Evolutionary conservation across 2,888 invertebrate genomes (phyloP).

Genomic region (Neocrepidodera transversa): DNA sequence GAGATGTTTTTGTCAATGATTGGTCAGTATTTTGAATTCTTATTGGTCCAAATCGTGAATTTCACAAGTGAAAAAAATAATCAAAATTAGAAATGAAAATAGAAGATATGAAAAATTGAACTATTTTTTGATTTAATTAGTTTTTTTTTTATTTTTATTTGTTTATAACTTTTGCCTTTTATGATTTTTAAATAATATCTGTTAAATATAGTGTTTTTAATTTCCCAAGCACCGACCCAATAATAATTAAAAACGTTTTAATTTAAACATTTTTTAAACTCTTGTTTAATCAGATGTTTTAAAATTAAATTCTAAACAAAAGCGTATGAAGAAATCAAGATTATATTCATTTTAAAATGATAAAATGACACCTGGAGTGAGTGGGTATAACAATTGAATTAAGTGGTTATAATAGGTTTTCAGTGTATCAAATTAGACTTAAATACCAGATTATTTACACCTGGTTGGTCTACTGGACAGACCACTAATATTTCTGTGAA

Average conservation of each 20-base stretch:
- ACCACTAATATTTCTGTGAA: conserved; percentile 14
- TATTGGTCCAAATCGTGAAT: too few species aligned
- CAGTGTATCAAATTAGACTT: conserved; percentile 15
- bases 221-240: conserved; percentile 7
- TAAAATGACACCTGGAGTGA: conserved; percentile 17
- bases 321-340: conserved; percentile 18
- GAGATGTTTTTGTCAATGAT: too few species aligned
- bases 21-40: too few species aligned
- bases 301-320: conserved; percentile 8
- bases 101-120: too few species aligned
- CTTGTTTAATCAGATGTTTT: conserved; percentile 22
- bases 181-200: too few species aligned
- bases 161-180: too few species aligned
- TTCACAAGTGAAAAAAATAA: too few species aligned
- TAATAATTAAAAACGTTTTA: conserved; percentile 19
- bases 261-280: not conserved
- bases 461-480: conserved; percentile 15
- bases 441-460: conserved; percentile 18
- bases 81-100: too few species aligned
- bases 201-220: too few species aligned
- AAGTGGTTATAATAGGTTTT: conserved; percentile 19
- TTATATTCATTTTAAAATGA: conserved; percentile 15
- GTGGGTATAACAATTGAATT: conserved; percentile 26
- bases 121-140: too few species aligned
- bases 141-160: too few species aligned